Conservation (phyloP, 2,888 invertebrate species). For the Eupsilia transversa region DNA sequence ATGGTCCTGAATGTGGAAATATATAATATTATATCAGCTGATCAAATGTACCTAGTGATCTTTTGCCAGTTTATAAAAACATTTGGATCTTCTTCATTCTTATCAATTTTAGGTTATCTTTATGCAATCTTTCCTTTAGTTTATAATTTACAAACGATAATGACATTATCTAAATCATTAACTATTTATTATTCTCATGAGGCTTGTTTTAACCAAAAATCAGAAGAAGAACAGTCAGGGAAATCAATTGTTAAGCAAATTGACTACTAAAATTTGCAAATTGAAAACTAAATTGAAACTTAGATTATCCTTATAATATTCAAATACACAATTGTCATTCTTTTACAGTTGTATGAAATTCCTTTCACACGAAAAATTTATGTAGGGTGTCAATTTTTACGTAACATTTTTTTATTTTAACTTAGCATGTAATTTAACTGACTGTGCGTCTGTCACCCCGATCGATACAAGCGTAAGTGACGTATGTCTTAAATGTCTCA, state of each 20-base stretch:
- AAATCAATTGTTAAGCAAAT: background rate
- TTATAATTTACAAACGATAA: background rate
- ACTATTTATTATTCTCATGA: background rate
- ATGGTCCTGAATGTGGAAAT: background rate
- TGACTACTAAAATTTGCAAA: too few species aligned
- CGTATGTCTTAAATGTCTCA: conserved; percentile 35
- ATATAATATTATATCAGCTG: background rate
- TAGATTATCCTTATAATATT: background rate
- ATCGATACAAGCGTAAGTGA: conserved; percentile 50
- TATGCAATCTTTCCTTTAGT: background rate
- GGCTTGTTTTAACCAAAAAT: background rate
- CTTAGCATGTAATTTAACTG: background rate
- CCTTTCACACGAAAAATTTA: too few species aligned
- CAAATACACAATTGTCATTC: background rate
- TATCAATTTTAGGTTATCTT: background rate
- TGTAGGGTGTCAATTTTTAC: background rate
- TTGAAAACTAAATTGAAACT: too few species aligned
- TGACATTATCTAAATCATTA: background rate
- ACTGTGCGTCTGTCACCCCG: background rate
- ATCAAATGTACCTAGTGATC: background rate
- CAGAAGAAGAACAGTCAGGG: background rate
- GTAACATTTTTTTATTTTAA: background rate
- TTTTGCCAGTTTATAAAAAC: background rate
- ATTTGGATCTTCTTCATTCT: background rate
- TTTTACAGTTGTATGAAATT: background rate